A percentile compares a stretch with the other conserved stretches of the same genome.
Evolutionary conservation across 1,140 invertebrate species (phyloP).

Genomic region (Brachionus calyciflorus): DNA sequence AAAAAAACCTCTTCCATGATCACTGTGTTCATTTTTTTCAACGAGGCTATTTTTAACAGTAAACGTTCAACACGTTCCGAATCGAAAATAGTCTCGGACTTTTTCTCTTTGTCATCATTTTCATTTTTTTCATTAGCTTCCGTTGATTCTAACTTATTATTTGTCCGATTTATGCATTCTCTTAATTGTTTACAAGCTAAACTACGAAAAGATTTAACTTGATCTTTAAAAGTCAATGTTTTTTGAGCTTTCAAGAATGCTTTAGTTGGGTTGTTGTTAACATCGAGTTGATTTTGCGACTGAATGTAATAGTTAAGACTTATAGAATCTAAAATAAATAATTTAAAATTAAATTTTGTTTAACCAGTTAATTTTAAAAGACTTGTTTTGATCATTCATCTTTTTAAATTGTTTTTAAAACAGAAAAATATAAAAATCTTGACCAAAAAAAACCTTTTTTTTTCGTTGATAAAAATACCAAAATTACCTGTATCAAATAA

Average conservation of each 20-base stretch:
- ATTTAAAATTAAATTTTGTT: not conserved
- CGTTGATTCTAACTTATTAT: not conserved
- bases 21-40: conserved; percentile 26
- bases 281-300: not conserved
- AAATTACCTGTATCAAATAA: conserved; percentile 4
- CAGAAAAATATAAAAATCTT: no score
- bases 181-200: conserved; percentile 36
- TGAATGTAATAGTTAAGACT: not conserved
- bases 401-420: no score
- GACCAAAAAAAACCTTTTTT: no score
- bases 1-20: conserved; percentile 47
- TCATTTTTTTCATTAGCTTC: not conserved
- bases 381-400: no score
- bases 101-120: conserved; percentile 24
- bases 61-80: not conserved
- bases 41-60: conserved; percentile 24
- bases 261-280: conserved; percentile 3
- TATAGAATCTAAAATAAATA: not conserved
- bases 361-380: no score
- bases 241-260: conserved; percentile 16
- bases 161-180: conserved; percentile 13
- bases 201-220: conserved; percentile 40
- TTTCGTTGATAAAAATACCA: not conserved
- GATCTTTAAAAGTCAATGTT: conserved; percentile 4
- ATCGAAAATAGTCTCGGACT: not conserved